Percentiles rank a stretch among this genome's conserved stretches.
phyloP scores from a whole-genome alignment of 23 tunicate species.

The Diplosoma virens region DNA sequence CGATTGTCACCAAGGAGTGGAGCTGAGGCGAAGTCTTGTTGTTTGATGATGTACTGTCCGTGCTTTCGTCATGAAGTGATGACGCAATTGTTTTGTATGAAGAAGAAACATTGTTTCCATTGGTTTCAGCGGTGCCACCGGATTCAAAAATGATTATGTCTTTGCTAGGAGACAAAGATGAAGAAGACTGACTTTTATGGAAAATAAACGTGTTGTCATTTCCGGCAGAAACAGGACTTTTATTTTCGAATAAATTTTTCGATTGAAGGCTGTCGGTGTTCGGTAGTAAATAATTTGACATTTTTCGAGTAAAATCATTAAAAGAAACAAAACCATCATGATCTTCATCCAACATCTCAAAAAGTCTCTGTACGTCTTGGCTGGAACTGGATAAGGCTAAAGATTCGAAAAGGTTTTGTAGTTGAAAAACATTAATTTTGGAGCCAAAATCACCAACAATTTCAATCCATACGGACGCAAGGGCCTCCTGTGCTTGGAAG shows the following conservation, averaged over 20 bases:
- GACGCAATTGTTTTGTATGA: background rate
- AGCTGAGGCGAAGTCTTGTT: background rate
- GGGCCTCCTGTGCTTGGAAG: conserved; percentile 44
- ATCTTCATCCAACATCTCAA: conserved; percentile 47
- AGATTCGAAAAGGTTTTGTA: conserved; percentile 45
- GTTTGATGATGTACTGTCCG: background rate
- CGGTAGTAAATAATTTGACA: too few relatives aligned
- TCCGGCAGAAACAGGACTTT: too few relatives aligned
- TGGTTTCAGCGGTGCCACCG: too few relatives aligned
- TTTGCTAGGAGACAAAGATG: too few relatives aligned
- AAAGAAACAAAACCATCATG: conserved; percentile 49
- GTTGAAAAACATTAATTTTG: conserved; percentile 36
- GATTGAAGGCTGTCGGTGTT: too few relatives aligned
- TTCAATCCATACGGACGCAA: conserved; percentile 41
- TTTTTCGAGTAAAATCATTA: conserved; percentile 44
- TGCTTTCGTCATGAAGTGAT: background rate
- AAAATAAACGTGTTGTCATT: too few relatives aligned
- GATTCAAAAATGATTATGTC: too few relatives aligned
- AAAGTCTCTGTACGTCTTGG: conserved; percentile 42
- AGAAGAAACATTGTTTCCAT: background rate
- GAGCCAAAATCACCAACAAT: conserved; percentile 30
- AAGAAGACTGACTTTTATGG: too few relatives aligned
- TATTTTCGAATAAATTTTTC: too few relatives aligned
- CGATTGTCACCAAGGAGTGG: background rate
- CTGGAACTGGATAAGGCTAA: conserved; percentile 27